Conservation (phyloP, 1,140 invertebrate genomes). For the Pararge aegeria region DNA sequence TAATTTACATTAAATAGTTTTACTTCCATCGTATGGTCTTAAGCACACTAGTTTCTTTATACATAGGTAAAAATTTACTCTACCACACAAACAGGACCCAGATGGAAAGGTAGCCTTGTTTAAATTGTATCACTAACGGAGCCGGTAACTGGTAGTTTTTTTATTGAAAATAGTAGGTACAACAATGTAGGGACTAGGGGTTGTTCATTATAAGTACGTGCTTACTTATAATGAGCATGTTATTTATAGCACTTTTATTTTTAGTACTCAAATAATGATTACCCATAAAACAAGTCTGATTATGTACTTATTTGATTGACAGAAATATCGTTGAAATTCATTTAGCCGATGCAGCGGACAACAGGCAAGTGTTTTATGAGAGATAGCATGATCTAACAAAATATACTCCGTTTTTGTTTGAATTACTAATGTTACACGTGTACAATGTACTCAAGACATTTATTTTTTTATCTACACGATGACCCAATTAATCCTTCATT, state of each 20-base stretch:
- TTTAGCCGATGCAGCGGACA: conserved; percentile 35
- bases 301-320: conserved; percentile 42
- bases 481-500: no score
- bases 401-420: no score
- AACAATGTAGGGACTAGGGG: conserved; percentile 16
- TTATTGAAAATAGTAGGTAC: no score
- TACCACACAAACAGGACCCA: no score
- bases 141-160: not conserved
- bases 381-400: not conserved
- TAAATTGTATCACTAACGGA: conserved; percentile 10
- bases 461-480: no score
- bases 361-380: conserved; percentile 49
- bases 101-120: not conserved
- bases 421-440: not conserved
- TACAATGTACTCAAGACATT: no score
- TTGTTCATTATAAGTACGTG: conserved; percentile 13
- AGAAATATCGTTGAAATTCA: conserved; percentile 65
- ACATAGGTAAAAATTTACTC: not conserved
- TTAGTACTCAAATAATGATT: not conserved
- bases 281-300: conserved; percentile 11
- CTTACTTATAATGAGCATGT: conserved; percentile 19
- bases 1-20: no score
- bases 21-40: no score
- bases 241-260: conserved; percentile 6
- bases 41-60: no score